Evolutionary conservation across 2,113 vertebrate genomes (phyloP).

Genomic region (Mionectes macconnelli): DNA sequence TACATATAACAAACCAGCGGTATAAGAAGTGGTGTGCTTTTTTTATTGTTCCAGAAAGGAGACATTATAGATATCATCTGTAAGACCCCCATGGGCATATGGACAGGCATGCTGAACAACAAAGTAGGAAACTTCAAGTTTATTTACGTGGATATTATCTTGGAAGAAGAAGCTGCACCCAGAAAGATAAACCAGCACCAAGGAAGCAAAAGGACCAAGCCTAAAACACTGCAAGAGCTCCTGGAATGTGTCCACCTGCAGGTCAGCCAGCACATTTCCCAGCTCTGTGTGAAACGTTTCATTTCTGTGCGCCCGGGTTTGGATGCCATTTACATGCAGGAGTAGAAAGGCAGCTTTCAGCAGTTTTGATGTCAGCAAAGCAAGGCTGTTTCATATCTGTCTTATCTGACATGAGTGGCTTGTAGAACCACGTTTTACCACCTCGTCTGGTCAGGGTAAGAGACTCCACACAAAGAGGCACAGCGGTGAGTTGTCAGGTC

Average conservation of each 20-base stretch:
- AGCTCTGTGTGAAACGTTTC: neutral
- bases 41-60: constrained; percentile 79
- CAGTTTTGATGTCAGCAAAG: neutral
- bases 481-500: neutral
- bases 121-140: constrained; percentile 94
- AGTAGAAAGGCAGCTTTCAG: neutral
- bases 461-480: neutral
- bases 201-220: constrained; percentile 72
- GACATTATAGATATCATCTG: constrained; percentile 91
- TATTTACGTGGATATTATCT: constrained; percentile 89
- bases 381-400: neutral
- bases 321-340: neutral
- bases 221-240: constrained; percentile 83
- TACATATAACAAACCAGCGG: neutral
- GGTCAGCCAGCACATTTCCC: constrained; percentile 71
- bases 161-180: constrained; percentile 71
- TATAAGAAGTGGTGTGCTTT: neutral
- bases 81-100: constrained; percentile 92
- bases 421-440: neutral
- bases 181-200: constrained; percentile 74
- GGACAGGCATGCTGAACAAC: constrained; percentile 89
- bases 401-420: neutral
- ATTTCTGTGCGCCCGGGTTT: accelerated
- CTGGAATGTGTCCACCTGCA: constrained; percentile 83
- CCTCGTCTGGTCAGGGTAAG: neutral